Base-by-base conservation (phyloP, 2,113 vertebrate genomes). In the Xerus inauris region DNA sequence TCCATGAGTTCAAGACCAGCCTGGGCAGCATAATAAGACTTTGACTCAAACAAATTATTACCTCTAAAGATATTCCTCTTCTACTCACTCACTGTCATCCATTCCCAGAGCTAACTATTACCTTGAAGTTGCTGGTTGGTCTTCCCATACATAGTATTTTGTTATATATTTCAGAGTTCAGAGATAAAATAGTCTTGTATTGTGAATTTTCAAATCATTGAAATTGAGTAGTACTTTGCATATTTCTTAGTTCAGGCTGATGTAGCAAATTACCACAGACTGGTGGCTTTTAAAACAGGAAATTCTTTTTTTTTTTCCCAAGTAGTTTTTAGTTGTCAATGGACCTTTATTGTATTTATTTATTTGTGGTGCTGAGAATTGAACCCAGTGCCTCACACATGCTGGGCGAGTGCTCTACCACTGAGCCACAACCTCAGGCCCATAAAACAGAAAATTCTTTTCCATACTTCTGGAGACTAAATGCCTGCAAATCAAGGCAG, bases 121-220 rank as follows among this genome's bases (percentile, higher is more conserved):
- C 32, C 57, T 54, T 83, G 11, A 91, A 57, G 40, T 76, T 62
- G 16, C 24, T 73, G 5, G 40, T 59, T 90, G 62, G 28, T 40
- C 14, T 86, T 90, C 42, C 42, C 10, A 10, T 13, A 38, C 10
- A 20, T 76, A 35, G 76, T 72, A 75, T 47, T 79, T 80, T 57
- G 40, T 69, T 49, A 42, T 35, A 19, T 80, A 20, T 72, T n/a
- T 87, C 11, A 40, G 11, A 72, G 40, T 91, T 64, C 82, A 90
- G 62, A 77, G 19, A 82, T 45, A 81, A 51, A 62, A 45, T 45
- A 51, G 16, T 38, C 54, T 38, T 95, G 16, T 71, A 90, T 83
- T 67, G 38, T 79, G 86, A 71, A 32, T 79, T 83, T 84, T 88
- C 64, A 95, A 87, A 83, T 72, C 69, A 87, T 38, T 79, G 40